Conservation (phyloP, 2,797 vertebrate species). For the Mallotus villosus region DNA sequence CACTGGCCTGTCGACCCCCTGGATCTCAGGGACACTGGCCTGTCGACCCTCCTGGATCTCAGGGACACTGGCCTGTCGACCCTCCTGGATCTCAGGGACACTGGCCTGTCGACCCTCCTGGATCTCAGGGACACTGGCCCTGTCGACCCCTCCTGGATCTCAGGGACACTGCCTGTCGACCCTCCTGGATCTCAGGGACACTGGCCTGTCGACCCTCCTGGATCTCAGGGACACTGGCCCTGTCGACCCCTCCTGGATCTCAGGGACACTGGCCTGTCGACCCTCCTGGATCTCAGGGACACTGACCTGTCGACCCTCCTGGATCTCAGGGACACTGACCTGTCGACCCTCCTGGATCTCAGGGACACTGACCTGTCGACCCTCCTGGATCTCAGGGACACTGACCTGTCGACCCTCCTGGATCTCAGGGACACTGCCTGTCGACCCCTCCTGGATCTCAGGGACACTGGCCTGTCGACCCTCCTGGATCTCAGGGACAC, state of each 20-base stretch:
- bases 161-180: slow-evolving; percentile 34
- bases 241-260: slow-evolving; percentile 43
- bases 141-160: slow-evolving; percentile 43
- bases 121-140: slow-evolving; percentile 37
- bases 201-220: slow-evolving; percentile 41
- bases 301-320: slow-evolving; percentile 37
- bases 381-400: slow-evolving; percentile 38
- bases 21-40: slow-evolving; percentile 37
- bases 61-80: slow-evolving; percentile 37
- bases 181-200: slow-evolving; percentile 38
- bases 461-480: slow-evolving; percentile 38
- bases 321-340: slow-evolving; percentile 37
- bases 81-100: slow-evolving; percentile 38
- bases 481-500: slow-evolving; percentile 38
- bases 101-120: slow-evolving; percentile 41
- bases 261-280: slow-evolving; percentile 35
- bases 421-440: slow-evolving; percentile 35
- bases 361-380: slow-evolving; percentile 36
- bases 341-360: slow-evolving; percentile 42
- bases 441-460: slow-evolving; percentile 42
- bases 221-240: slow-evolving; percentile 37
- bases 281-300: slow-evolving; percentile 42
- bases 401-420: slow-evolving; percentile 41
- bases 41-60: slow-evolving; percentile 42
- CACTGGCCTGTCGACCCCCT: slow-evolving; percentile 38